Conservation (phyloP, 2,113 vertebrate species). For the Bos taurus region ARS-UCD2.0 NC_037340.1:63552001-63552500, state of each 20-base stretch:
- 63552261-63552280: neutral
- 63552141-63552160: neutral
- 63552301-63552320: neutral
- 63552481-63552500: neutral
- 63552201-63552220: neutral
- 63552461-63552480: neutral
- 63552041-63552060: neutral
- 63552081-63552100: neutral
- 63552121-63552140: neutral
- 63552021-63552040: neutral
- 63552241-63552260: neutral
- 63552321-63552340: neutral
- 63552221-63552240: neutral
- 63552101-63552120: neutral
- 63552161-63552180: neutral
- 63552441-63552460: accelerated
- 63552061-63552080: neutral
- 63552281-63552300: neutral
- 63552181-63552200: neutral
- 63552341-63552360: neutral
- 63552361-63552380: neutral
- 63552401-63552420: neutral
- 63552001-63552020: neutral
- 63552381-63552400: neutral
- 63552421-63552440: neutral